These are phyloP conservation scores for Petaurus breviceps DNA, from an alignment of 2,113 vertebrate species.

Conservation along the genomic window DNA sequence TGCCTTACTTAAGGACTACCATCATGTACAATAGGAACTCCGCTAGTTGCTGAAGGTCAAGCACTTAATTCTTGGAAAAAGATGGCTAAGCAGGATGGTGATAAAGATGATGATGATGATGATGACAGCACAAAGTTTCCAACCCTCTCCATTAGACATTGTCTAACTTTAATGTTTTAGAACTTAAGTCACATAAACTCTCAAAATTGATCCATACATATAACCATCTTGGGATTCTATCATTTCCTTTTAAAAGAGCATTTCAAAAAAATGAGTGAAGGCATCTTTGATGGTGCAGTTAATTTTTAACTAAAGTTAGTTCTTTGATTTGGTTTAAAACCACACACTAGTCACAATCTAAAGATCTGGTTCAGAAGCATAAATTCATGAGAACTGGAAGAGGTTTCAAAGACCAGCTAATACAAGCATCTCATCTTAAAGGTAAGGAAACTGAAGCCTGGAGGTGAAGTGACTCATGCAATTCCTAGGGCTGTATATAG, in stretches of 20 bases:
- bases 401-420: not conserved
- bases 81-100: not conserved
- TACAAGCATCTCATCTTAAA: not conserved
- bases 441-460: not conserved
- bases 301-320: not conserved
- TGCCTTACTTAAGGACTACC: not conserved
- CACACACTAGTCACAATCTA: not conserved
- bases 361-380: not conserved
- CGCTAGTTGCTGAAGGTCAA: not conserved
- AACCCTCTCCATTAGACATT: not conserved
- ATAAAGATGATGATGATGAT: not conserved
- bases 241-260: not conserved
- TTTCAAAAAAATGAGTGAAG: not conserved
- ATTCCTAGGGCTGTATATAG: not conserved
- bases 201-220: not conserved
- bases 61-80: not conserved
- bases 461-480: not conserved
- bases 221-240: not conserved
- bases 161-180: not conserved
- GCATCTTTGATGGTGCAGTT: not conserved
- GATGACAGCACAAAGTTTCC: not conserved
- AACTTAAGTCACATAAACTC: not conserved
- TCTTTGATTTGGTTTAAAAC: not conserved
- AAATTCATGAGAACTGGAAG: not conserved
- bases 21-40: not conserved